These are phyloP conservation scores for Mormyrus iriodes DNA, from an alignment of 2,113 vertebrate genomes.

Conservation along the genomic window DNA sequence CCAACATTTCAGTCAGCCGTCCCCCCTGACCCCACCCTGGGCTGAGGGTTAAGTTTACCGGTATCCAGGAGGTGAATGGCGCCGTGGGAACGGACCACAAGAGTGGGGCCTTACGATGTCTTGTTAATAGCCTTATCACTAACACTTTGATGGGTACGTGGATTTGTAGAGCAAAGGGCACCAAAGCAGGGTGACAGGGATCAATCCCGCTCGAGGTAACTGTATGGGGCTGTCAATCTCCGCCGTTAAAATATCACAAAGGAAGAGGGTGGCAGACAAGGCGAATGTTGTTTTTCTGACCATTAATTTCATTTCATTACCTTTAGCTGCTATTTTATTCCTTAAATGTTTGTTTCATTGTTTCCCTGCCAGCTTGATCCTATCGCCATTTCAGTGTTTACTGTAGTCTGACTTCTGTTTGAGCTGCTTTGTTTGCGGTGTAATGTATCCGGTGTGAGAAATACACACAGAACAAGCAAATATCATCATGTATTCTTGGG, in stretches of 20 bases:
- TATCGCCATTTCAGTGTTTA: neutral
- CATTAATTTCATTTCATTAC: neutral
- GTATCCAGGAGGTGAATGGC: neutral
- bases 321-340: neutral
- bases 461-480: too few species aligned
- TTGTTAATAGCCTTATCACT: constrained; percentile 4
- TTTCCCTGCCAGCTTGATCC: neutral
- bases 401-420: neutral
- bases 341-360: neutral
- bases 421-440: neutral
- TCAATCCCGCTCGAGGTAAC: neutral
- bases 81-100: constrained; percentile 19
- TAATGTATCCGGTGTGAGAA: neutral
- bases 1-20: neutral
- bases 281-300: neutral
- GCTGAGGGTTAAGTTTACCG: too few species aligned
- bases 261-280: neutral
- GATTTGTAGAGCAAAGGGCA: neutral
- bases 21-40: neutral
- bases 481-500: neutral
- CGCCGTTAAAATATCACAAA: neutral
- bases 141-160: too few species aligned
- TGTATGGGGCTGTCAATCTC: neutral
- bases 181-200: neutral
- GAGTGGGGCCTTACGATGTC: constrained; percentile 28